A percentile compares a stretch with the other conserved stretches of the same genome.
These are phyloP conservation scores for Syngnathus floridae DNA, from an alignment of 2,113 vertebrate species.

Conservation along the genomic window DNA sequence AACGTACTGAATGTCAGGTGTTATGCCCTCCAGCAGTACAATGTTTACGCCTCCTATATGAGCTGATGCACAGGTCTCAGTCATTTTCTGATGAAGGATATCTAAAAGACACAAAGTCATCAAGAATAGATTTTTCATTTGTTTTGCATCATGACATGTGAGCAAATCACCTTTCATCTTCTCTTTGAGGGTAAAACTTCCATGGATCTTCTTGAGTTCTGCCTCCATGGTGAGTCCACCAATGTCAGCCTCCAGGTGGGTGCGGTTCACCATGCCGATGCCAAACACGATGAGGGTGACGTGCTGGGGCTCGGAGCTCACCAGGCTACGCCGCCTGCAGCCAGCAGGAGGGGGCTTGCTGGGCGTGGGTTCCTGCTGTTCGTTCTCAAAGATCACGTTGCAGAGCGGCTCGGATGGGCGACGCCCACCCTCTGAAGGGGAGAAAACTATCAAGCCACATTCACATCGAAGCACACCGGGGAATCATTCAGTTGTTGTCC, in stretches of 20 bases:
- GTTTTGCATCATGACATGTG: no score
- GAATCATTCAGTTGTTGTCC: no score
- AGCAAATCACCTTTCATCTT: slow-evolving; percentile 90
- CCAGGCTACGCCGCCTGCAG: slow-evolving; percentile 81
- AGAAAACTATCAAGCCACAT: neutral
- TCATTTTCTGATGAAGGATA: slow-evolving; percentile 98
- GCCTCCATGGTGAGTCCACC: slow-evolving; percentile 97
- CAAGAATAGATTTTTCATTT: neutral
- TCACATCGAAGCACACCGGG: neutral
- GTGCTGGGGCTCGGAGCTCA: slow-evolving; percentile 84
- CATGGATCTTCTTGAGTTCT: slow-evolving; percentile 94
- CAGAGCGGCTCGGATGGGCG: slow-evolving; percentile 80
- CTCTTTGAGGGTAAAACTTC: slow-evolving; percentile 95
- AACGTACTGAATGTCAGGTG: slow-evolving; percentile 96
- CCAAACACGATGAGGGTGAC: slow-evolving; percentile 95
- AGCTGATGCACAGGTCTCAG: slow-evolving; percentile 93
- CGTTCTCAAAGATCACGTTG: slow-evolving; percentile 88
- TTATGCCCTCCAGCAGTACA: slow-evolving; percentile 92
- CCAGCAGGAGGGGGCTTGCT: slow-evolving; percentile 63
- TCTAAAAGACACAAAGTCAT: slow-evolving; percentile 64
- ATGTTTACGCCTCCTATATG: slow-evolving; percentile 97
- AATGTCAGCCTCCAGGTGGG: slow-evolving; percentile 95
- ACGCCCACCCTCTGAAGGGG: slow-evolving; percentile 63
- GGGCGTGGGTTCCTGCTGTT: slow-evolving; percentile 79
- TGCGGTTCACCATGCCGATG: slow-evolving; percentile 96